These are phyloP conservation scores for Ochropacha duplaris DNA, from an alignment of 2,888 invertebrate genomes.

Conservation along the genomic window DNA sequence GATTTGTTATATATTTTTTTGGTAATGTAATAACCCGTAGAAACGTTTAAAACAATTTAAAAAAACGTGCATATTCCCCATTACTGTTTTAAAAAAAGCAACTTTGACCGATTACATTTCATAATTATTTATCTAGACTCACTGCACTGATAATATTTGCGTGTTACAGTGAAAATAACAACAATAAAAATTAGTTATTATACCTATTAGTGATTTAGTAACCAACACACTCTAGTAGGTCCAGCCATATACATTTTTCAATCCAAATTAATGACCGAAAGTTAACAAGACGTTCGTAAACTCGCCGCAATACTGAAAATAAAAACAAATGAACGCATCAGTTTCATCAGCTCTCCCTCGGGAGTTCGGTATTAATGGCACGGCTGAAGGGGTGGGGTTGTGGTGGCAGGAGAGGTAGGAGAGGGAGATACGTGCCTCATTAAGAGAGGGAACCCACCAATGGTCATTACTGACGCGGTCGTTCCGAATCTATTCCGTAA, in stretches of 20 bases:
- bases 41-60: no score
- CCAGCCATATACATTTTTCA: neutral
- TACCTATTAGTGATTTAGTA: no score
- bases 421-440: conserved; percentile 49
- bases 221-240: no score
- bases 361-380: conserved; percentile 41
- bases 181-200: no score
- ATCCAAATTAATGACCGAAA: neutral
- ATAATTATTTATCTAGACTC: no score
- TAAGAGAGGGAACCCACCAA: conserved; percentile 47
- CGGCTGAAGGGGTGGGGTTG: conserved; percentile 19
- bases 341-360: conserved; percentile 22
- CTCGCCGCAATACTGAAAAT: conserved; percentile 9
- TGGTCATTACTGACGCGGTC: conserved; percentile 38
- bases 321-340: conserved; percentile 36
- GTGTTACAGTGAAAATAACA: no score
- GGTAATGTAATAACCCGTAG: no score
- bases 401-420: conserved; percentile 7
- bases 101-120: no score
- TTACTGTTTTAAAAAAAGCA: no score
- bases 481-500: conserved; percentile 41
- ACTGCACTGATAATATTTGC: no score
- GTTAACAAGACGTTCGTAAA: neutral
- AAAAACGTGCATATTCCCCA: no score
- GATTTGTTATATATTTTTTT: no score